Conservation (phyloP, 2,113 vertebrate genomes). For the Ondatra zibethicus region DNA sequence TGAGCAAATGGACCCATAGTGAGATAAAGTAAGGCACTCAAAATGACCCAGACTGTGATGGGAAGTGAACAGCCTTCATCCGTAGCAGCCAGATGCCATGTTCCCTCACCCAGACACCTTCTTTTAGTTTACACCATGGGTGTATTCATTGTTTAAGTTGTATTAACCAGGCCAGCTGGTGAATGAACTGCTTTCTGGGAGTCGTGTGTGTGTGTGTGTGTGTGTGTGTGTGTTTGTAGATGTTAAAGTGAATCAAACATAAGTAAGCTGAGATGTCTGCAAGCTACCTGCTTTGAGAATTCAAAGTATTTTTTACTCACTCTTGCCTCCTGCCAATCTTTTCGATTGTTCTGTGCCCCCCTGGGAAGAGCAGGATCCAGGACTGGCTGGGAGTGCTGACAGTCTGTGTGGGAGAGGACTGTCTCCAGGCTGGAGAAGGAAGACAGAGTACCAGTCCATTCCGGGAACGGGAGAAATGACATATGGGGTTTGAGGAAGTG, state of each 20-base stretch:
- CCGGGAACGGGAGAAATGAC: neutral
- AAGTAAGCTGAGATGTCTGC: neutral
- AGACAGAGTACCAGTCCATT: neutral
- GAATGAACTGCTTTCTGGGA: neutral
- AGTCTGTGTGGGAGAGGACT: neutral
- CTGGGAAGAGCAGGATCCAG: neutral
- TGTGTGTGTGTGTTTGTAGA: neutral
- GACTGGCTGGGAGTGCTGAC: neutral
- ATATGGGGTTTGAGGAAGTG: neutral
- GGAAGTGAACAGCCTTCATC: neutral
- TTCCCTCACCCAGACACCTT: neutral
- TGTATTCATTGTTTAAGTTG: neutral
- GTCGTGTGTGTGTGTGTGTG: neutral
- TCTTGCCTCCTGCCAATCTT: slow-evolving; percentile 51
- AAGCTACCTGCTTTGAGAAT: slow-evolving; percentile 5
- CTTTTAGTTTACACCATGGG: neutral
- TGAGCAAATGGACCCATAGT: neutral
- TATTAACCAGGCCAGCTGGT: neutral
- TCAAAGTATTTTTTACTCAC: neutral
- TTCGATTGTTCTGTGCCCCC: neutral
- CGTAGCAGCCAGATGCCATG: neutral
- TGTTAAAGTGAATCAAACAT: neutral
- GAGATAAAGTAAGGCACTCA: neutral
- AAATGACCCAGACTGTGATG: neutral
- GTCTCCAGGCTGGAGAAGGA: neutral